Evolutionary conservation across 2,888 invertebrate species (phyloP).

Genomic region (Mythimna impura): DNA sequence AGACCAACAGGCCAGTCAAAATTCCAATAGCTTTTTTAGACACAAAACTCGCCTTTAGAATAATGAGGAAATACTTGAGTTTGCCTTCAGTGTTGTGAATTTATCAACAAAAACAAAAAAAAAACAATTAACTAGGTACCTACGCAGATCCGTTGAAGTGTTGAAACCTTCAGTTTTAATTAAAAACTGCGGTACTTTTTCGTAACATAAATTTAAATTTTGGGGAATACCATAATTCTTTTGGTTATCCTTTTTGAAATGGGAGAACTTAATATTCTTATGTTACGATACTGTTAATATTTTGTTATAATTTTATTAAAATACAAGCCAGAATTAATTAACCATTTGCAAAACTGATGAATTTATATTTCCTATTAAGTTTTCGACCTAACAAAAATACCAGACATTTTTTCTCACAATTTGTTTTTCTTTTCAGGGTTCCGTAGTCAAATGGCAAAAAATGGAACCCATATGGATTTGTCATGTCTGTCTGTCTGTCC

Average conservation of each 20-base stretch:
- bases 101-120: slow-evolving; percentile 66
- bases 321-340: neutral
- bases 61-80: slow-evolving; percentile 77
- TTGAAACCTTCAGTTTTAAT: slow-evolving; percentile 80
- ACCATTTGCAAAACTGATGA: neutral
- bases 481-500: too few relatives aligned
- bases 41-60: slow-evolving; percentile 72
- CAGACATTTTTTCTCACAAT: too few relatives aligned
- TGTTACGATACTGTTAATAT: neutral
- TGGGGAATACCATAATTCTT: slow-evolving; percentile 46
- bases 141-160: slow-evolving; percentile 68
- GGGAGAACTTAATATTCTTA: slow-evolving; percentile 24
- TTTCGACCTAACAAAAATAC: too few relatives aligned
- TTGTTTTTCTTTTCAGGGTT: too few relatives aligned
- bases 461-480: too few relatives aligned
- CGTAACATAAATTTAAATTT: slow-evolving; percentile 50
- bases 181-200: slow-evolving; percentile 71
- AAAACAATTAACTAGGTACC: slow-evolving; percentile 75
- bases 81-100: slow-evolving; percentile 69
- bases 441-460: too few relatives aligned
- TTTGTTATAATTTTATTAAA: slow-evolving; percentile 8
- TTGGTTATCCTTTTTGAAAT: slow-evolving; percentile 28
- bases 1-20: neutral
- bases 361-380: neutral
- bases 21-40: slow-evolving; percentile 67